Base-by-base conservation (phyloP, 2,113 vertebrate species). In the Agelaius phoeniceus region DNA sequence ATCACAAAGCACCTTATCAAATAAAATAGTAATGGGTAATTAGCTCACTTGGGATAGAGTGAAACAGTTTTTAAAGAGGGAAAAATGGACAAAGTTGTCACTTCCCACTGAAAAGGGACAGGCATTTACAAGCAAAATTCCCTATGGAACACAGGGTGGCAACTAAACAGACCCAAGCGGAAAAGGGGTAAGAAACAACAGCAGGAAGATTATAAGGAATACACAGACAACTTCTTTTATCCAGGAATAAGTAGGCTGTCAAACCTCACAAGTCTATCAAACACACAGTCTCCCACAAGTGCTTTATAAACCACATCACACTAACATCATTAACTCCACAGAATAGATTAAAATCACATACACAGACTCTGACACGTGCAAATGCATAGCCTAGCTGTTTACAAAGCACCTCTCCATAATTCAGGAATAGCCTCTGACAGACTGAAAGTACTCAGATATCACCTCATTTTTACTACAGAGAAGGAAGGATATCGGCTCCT, bases 151-250 rank as follows among this genome's bases (percentile, higher is more conserved):
- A 67, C 4, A 18, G 2, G 5, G 26, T 37, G 46, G 27, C 13
- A 33, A 3, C 27, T 58, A 4, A 62, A 67, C 1, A 72, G 3
- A 51, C 10, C 2, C 1, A 6, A 39, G 4, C 3, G 2, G 11
- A 48, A 94, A 65, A 73, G 4, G 3, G 3, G 1, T 7, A 43
- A 61, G 9, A 83, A 78, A 71, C 37, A 55, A 17, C 17, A 55
- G 18, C 55, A 82, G 13, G 13, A 49, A 49, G 7, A 27, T 6
- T 3, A 13, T 5, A 48, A 7, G 1, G 1, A 80, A 33, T 2
- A 48, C 8, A 41, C 2, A 24, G 7, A 44, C 9, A 63, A 8
- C 27, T 69, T 30, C 3, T 72, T 77, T 77, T 12, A 69, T 9
- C 13, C 23, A 63, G 11, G 7, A 93, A 23, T 19, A 79, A 39